Base-by-base conservation (phyloP, 2,113 vertebrate genomes). In the Plectropomus leopardus region DNA sequence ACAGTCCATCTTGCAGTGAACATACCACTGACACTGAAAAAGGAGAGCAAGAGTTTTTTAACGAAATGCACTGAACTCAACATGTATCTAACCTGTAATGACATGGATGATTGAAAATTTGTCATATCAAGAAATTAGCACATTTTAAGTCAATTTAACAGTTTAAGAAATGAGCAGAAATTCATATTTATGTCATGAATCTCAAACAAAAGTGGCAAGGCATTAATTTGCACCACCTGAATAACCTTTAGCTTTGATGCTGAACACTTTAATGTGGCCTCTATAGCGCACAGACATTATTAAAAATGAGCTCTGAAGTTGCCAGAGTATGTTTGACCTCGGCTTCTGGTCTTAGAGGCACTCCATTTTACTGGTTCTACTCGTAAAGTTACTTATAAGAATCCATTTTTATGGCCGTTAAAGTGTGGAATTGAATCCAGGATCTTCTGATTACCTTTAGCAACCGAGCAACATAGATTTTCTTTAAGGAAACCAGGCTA, bases 1-100 rank as follows among this genome's bases (percentile, higher is more conserved):
- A 21, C 57, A 48, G 42, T 23, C 63, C 24, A 40, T 59, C 72
- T 32, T 58, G 30, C 16, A 47, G 42, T 40, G 66, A 76, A 54
- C 59, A 59, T 42, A 14, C 21, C 44, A 17, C 13, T 82, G 82
- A 87, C 85, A 88, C 89, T 90, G 19, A 34, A 69, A 50, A 61
- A 65, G n/a, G 17, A 48, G 45, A 63, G 50, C 24, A 50, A 26
- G 53, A 51, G 76, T 55, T 84, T 76, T 28, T 42, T 55, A 70
- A 78, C 78, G 63, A 86, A 70, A 82, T 9, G 13, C 48, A 64
- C 19, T 17, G 4, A 24, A 58, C 73, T 75, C 5, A 6, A 15
- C 72, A 45, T 71, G 53, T 36, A 83, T 76, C 47, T 51, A 72
- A 87, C 60, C 72, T 78, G 40, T 45, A 65, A 63, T 82, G 26